Conservation (phyloP, 2,113 vertebrate species). For the Copsychus sechellarum region DNA sequence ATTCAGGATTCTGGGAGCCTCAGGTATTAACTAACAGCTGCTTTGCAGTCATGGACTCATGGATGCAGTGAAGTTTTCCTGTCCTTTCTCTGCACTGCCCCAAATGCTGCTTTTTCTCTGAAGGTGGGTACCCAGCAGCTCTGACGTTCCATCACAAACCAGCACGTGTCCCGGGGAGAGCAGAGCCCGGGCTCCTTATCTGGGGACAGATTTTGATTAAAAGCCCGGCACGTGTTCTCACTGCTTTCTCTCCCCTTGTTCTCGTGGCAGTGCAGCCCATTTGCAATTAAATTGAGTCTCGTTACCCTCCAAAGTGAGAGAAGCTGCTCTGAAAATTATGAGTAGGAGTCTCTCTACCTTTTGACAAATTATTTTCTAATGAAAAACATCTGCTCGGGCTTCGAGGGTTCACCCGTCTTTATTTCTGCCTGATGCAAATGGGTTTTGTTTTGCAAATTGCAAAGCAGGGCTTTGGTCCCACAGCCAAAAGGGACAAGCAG, state of each 20-base stretch:
- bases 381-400: constrained; percentile 60
- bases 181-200: neutral
- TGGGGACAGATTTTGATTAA: neutral
- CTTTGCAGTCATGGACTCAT: accelerated
- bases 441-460: neutral
- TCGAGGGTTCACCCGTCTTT: constrained; percentile 3
- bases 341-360: constrained; percentile 34
- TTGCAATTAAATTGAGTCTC: constrained; percentile 67
- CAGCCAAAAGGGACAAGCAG: constrained; percentile 1
- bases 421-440: neutral
- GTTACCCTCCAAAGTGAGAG: constrained; percentile 51
- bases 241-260: neutral
- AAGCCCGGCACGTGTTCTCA: neutral
- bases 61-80: neutral
- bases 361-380: constrained; percentile 66
- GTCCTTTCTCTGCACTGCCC: neutral
- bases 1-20: neutral
- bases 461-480: neutral
- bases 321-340: constrained; percentile 53
- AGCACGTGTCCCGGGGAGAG: neutral
- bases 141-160: neutral
- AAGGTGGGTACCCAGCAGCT: neutral
- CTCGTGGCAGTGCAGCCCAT: neutral
- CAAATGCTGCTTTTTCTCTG: neutral
- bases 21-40: neutral